Evolutionary conservation across 1,140 invertebrate genomes (phyloP), one percentile per base, ranked within the genome.

Genomic region (Drosophila kurseongensis): DNA sequence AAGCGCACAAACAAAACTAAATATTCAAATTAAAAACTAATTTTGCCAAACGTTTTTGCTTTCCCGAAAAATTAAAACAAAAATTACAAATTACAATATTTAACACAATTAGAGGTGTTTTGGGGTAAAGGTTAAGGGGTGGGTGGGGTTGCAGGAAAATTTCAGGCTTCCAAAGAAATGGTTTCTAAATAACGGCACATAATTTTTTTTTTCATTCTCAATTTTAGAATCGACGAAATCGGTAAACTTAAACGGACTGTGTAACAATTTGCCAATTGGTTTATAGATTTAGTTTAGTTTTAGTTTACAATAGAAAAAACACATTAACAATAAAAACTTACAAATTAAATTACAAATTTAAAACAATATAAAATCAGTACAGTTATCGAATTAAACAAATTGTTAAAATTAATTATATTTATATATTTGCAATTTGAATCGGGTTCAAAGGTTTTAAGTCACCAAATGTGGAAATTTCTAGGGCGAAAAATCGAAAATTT

Each of bases 41-140:
- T 88, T 84, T 91, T 91, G 83, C 88, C 88, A 91, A 91, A 91
- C 78, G 81, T 89, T 79, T 86, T 91, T 91, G 89, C 80, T 91
- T 91, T 91, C 89, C 89, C 89, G 78, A 91, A 91, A 75, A 75
- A 74, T 81, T 75, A 78, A 90, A 75, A 58, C 67, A 73, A 86
- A 88, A 80, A 84, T 84, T 88, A 86, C 79, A 88, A 85, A 88
- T 88, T 86, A 86, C 83, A 86, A 90, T 91, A 90, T 90, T 78
- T 88, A 91, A 91, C 89, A 77, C 80, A 78, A 85, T 78, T 67
- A 66, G 59, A 55, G 44, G 45, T 18, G 8, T 13, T 16, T 12
- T 35, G 44, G 35, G 40, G 6, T 38, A 12, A 32, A 32, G 45
- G 29, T 10, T 42, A 8, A 35, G 60, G 40, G 58, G 13, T 1